These are phyloP conservation scores for Frankliniella fusca DNA, from an alignment of 2,888 invertebrate genomes.

Conservation along the genomic window DNA sequence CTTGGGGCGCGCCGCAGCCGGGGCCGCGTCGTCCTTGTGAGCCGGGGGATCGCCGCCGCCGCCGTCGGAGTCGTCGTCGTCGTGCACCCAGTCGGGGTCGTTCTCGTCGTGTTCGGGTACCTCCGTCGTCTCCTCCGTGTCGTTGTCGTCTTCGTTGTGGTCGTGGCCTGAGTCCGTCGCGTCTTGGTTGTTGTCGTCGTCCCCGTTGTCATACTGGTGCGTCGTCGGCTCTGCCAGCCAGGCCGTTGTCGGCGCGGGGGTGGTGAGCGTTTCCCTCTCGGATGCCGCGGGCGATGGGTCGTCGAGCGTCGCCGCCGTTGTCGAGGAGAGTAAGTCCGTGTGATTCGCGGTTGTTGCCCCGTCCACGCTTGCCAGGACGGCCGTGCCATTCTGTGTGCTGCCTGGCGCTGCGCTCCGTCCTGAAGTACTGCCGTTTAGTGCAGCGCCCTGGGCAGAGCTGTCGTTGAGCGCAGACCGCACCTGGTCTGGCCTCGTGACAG, in stretches of 20 bases:
- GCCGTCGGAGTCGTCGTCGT: neutral
- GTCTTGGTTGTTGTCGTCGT: neutral
- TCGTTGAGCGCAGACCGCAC: neutral
- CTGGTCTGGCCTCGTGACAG: neutral
- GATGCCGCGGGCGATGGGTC: neutral
- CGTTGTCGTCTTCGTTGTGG: conserved; percentile 40
- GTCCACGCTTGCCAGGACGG: neutral
- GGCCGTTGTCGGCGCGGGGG: neutral
- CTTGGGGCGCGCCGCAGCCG: neutral
- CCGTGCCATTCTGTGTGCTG: too few species aligned
- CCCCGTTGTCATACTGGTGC: neutral
- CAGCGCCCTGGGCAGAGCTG: neutral
- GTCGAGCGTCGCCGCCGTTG: neutral
- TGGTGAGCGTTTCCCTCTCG: neutral
- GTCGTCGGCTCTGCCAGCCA: neutral
- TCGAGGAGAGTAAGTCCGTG: neutral
- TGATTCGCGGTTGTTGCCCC: neutral
- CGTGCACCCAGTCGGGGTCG: conserved; percentile 38
- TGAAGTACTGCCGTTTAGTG: too few species aligned
- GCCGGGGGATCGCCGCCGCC: neutral
- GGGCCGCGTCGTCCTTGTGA: conserved; percentile 11
- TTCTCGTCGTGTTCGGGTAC: conserved; percentile 40
- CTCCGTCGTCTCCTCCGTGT: conserved; percentile 41
- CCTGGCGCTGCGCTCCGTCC: too few species aligned
- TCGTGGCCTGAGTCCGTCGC: conserved; percentile 35